Evolutionary conservation across 2,888 invertebrate genomes (phyloP), one percentile per base, ranked within the genome.

Genomic region (Oscheius myriophilus): DNA sequence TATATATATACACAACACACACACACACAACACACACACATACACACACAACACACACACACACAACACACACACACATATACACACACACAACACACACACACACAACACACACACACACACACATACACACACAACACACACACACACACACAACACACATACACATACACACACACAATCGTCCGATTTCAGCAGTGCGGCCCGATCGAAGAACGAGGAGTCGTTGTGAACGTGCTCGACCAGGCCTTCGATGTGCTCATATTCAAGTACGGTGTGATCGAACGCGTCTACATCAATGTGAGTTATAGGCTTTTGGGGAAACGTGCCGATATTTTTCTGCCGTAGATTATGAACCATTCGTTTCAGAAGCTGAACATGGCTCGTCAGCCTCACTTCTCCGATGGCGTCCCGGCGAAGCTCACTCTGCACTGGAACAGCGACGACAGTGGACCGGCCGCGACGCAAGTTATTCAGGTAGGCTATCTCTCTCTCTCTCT

Each of bases 211-310:
- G 88, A 90, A 51, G 91, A 91, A 77, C 89, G 90, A 18, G 95
- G 92, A 2, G 92, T 93, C 64, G 93, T 96, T 0, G 90, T 92
- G 70, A 91, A 91, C 64, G 91, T 96, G 1, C 91, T 91, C 78
- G 92, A 93, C 81, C 90, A 91, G 74, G 91, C 91, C 61, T 91
- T 95, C 86, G 94, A 95, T 86, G 92, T 93, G 21, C 91, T 95
- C 49, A 89, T 94, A 0, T 89, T 92, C 26, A 90, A 91, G 52
- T 91, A 93, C 85, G 94, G 94, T 7, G 89, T 91, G 43, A 90
- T 91, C 49, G 90, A 92, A 74, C 89, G 92, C 75, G 90, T 94
- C 66, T 92, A 91, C 87, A 90, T 90, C 79, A 91, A 92, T 84
- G 86, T 86, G 54, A 72, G 90, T n/a, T 63, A 2, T 26, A 33